Percentiles rank a stretch among this genome's conserved stretches.
Evolutionary conservation across 2,888 invertebrate species (phyloP).

Genomic region (Unio delphinus): DNA sequence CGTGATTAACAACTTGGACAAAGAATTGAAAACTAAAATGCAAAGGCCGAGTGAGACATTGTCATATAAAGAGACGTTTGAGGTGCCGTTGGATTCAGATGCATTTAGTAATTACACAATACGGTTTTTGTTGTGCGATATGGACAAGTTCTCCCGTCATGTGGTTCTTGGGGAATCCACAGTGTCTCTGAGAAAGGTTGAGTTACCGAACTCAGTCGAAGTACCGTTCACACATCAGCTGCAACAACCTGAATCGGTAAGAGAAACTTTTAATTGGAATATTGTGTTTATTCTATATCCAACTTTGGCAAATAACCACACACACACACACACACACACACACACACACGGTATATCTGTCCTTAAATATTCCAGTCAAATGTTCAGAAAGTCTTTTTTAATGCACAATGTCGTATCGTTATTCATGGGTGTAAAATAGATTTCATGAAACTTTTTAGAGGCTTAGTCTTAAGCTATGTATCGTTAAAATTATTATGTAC

Average conservation of each 20-base stretch:
- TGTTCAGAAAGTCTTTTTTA: no score
- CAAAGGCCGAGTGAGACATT: slow-evolving; percentile 48
- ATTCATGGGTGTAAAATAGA: no score
- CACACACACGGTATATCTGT: no score
- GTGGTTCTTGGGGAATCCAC: slow-evolving; percentile 52
- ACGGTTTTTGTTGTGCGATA: slow-evolving; percentile 55
- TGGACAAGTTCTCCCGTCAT: slow-evolving; percentile 58
- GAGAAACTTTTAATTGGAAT: neutral
- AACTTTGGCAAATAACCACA: neutral
- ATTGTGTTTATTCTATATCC: neutral
- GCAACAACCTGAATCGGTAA: slow-evolving; percentile 44
- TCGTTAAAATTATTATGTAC: no score
- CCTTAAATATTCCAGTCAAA: no score
- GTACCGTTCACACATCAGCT: slow-evolving; percentile 39
- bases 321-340: no score
- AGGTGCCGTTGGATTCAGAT: slow-evolving; percentile 33
- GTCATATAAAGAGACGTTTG: slow-evolving; percentile 53
- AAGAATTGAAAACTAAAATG: slow-evolving; percentile 59
- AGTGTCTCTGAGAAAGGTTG: slow-evolving; percentile 33
- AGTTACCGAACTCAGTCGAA: slow-evolving; percentile 30
- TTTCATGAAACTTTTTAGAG: no score
- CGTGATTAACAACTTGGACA: slow-evolving; percentile 51
- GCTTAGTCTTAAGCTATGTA: no score
- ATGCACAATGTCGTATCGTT: no score
- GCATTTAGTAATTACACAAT: slow-evolving; percentile 40